phyloP scores from a whole-genome alignment of 2,797 vertebrate genomes.

The Pangasius djambal region DNA sequence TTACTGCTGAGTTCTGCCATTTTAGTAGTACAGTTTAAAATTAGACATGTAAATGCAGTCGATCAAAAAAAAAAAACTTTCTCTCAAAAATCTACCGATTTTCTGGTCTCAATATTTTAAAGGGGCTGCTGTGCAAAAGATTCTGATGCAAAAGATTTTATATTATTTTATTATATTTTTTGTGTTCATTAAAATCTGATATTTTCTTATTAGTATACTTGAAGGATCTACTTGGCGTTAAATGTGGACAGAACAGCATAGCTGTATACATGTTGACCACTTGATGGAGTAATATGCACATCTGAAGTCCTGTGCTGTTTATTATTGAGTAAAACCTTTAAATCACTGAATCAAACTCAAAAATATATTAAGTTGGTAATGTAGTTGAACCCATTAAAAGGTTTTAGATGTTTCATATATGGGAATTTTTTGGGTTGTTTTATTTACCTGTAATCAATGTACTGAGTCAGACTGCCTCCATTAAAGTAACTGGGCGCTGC shows the following conservation, averaged over 20 bases:
- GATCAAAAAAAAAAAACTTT: neutral
- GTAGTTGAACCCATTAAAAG: neutral
- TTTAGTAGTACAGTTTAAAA: neutral
- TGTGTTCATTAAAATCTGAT: neutral
- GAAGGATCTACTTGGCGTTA: neutral
- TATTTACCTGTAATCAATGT: conserved; percentile 77
- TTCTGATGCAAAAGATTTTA: neutral
- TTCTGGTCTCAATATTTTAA: neutral
- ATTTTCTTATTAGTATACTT: neutral
- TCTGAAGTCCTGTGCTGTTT: neutral
- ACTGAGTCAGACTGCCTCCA: conserved; percentile 77
- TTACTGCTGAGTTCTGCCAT: neutral
- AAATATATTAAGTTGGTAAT: neutral
- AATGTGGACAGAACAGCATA: neutral
- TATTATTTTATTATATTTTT: conserved; percentile 1
- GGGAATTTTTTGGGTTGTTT: neutral
- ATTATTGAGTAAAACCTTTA: neutral
- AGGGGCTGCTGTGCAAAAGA: neutral
- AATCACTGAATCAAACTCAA: neutral
- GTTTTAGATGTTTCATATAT: neutral
- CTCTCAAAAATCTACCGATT: neutral
- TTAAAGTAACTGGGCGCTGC: conserved; percentile 82
- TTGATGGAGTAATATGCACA: conserved; percentile 16
- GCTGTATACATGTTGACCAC: conserved; percentile 31
- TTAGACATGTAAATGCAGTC: neutral